A percentile compares a stretch with the other conserved stretches of the same genome.
Conservation (phyloP, 1,140 invertebrate genomes). For the Gyrodactylus salaris region DNA sequence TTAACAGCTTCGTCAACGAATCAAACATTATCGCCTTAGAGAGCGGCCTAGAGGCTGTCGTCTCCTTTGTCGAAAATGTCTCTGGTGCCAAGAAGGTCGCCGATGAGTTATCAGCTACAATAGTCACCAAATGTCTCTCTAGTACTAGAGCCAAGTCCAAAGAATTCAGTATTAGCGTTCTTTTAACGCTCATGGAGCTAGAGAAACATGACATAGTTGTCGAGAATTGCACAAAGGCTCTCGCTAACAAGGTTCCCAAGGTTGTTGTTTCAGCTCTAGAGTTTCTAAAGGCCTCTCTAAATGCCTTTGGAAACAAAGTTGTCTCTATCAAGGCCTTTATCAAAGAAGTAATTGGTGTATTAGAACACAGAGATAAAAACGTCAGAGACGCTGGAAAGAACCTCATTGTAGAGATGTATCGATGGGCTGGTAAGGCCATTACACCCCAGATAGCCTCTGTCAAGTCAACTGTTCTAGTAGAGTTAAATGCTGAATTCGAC, state of each 20-base stretch:
- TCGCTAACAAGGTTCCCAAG: slow-evolving; percentile 70
- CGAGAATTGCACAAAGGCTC: slow-evolving; percentile 62
- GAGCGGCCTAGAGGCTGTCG: slow-evolving; percentile 58
- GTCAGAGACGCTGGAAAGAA: slow-evolving; percentile 61
- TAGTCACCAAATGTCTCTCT: slow-evolving; percentile 60
- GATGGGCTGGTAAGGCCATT: slow-evolving; percentile 36
- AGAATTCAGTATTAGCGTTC: slow-evolving; percentile 50
- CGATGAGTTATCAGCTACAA: slow-evolving; percentile 48
- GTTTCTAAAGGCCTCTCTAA: slow-evolving; percentile 25
- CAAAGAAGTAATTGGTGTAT: slow-evolving; percentile 42
- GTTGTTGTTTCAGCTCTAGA: slow-evolving; percentile 49
- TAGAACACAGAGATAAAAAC: slow-evolving; percentile 59
- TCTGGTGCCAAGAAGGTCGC: slow-evolving; percentile 26
- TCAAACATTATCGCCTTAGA: slow-evolving; percentile 75
- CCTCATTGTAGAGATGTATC: slow-evolving; percentile 55
- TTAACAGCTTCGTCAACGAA: slow-evolving; percentile 76
- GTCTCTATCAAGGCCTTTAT: slow-evolving; percentile 52
- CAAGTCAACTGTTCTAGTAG: slow-evolving; percentile 14
- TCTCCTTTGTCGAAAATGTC: slow-evolving; percentile 59
- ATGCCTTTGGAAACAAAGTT: slow-evolving; percentile 58
- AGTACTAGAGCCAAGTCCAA: slow-evolving; percentile 59
- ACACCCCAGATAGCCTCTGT: background rate
- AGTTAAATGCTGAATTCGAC: slow-evolving; percentile 53
- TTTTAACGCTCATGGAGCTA: slow-evolving; percentile 68
- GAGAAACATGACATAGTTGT: slow-evolving; percentile 49